A percentile compares a stretch with the other conserved stretches of the same genome.
These are phyloP conservation scores for Netelia virgata DNA, from an alignment of 2,888 invertebrate species.

Conservation along the genomic window DNA sequence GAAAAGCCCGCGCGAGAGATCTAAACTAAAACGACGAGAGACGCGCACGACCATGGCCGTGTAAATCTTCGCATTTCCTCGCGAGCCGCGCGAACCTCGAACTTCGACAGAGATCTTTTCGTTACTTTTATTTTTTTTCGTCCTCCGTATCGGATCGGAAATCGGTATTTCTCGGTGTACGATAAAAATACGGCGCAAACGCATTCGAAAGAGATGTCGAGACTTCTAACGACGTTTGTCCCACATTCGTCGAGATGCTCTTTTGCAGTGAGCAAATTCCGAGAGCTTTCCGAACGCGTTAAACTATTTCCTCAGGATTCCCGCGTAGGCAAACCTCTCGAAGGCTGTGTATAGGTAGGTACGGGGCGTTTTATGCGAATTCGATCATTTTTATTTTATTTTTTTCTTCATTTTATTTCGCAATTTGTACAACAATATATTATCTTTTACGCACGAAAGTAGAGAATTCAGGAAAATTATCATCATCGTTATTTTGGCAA, in stretches of 20 bases:
- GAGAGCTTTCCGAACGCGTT: constrained; percentile 22
- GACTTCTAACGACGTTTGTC: constrained; percentile 49
- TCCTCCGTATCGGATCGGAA: not conserved
- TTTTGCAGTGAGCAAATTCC: constrained; percentile 37
- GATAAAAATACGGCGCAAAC: constrained; percentile 59
- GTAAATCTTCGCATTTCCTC: constrained; percentile 47
- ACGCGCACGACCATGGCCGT: constrained; percentile 48
- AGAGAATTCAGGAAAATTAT: not conserved
- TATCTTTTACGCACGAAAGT: not conserved
- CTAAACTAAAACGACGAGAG: constrained; percentile 9
- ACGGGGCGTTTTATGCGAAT: constrained; percentile 22
- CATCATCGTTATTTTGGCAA: not conserved
- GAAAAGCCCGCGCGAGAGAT: constrained; percentile 53
- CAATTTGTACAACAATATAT: not conserved
- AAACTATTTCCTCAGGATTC: constrained; percentile 36
- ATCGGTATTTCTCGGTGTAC: constrained; percentile 42
- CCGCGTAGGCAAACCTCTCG: constrained; percentile 33
- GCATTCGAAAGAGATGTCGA: constrained; percentile 20
- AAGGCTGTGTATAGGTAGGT: constrained; percentile 34
- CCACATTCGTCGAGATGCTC: constrained; percentile 55
- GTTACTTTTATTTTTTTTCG: constrained; percentile 16
- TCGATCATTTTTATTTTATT: not conserved
- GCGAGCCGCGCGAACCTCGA: constrained; percentile 55
- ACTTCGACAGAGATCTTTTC: constrained; percentile 48
- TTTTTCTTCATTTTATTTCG: not conserved